Conservation (phyloP, 2,888 invertebrate genomes). For the Drosophila pseudotalamancana region DNA sequence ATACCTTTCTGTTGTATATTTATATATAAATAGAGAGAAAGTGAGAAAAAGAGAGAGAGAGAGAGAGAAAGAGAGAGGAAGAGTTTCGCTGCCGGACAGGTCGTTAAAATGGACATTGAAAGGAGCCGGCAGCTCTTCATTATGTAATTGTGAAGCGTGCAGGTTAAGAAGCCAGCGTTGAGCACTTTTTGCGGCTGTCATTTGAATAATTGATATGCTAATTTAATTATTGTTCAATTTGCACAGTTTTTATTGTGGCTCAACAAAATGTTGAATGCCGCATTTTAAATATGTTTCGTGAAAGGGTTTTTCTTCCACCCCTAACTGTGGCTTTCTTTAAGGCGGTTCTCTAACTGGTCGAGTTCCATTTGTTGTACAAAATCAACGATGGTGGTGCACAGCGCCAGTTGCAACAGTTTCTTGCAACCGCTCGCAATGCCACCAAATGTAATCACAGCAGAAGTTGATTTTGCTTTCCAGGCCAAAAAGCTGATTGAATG, state of each 20-base stretch:
- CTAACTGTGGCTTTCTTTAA: conserved; percentile 1
- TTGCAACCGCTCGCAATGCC: conserved; percentile 16
- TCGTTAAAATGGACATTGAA: conserved; percentile 59
- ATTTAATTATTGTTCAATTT: conserved; percentile 75
- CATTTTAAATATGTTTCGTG: conserved; percentile 1
- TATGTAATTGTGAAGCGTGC: conserved; percentile 68
- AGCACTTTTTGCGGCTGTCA: conserved; percentile 45
- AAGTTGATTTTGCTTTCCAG: not conserved
- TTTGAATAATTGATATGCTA: conserved; percentile 70
- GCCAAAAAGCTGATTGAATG: conserved; percentile 35
- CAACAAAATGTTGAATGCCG: not conserved
- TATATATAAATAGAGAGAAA: not conserved
- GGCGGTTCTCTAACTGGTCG: conserved; percentile 2
- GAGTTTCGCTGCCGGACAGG: conserved; percentile 31
- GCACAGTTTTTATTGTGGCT: conserved; percentile 54
- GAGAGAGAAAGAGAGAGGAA: too few relatives aligned
- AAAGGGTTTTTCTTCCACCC: not conserved
- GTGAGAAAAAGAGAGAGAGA: not conserved
- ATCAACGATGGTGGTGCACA: conserved; percentile 28
- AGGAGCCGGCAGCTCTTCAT: conserved; percentile 54
- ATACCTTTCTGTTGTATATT: conserved; percentile 8
- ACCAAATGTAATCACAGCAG: not conserved
- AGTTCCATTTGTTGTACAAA: conserved; percentile 38
- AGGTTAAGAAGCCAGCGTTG: conserved; percentile 27
- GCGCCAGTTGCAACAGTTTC: conserved; percentile 28